Evolutionary conservation across 2,888 invertebrate genomes (phyloP), one percentile per base, ranked within the genome.

Genomic region (Drosophila mulleri): DNA sequence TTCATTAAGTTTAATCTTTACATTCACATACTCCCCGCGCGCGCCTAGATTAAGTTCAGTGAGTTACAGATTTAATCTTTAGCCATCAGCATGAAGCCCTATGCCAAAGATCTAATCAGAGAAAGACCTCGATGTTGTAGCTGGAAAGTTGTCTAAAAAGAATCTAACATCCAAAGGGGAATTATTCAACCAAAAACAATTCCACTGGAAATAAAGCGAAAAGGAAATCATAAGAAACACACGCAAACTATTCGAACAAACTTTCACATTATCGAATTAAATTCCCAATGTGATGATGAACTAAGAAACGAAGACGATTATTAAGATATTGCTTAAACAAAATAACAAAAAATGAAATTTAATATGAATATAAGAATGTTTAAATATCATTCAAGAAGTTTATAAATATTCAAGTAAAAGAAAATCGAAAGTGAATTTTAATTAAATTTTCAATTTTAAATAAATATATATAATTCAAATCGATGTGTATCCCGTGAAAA

Each of bases 161-260:
- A 39, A 14, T 57, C 42, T 8, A 41, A 42, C 23, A 66, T 72
- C 69, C 70, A 60, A 69, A 70, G 32, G 29, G 26, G 56, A 78
- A 62, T 52, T 61, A 64, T 54, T 54, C 35, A 66, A 66, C 39
- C 45, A 67, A 65, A 50, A 50, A 72, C 44, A 68, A 70, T 86
- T 86, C 86, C 82, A 80, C 63, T 70, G 86, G 86, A 86, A 86
- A 83, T 88, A 86, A 86, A 86, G 67, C 80, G 45, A 59, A 64
- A 60, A 54, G 14, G 53, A 54, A 54, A 37, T 2, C 0, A 3
- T 5, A 2, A 45, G 0, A 45, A 29, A 20, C 7, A 20, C 23
- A 54, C 53, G 64, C 8, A 50, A 41, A 60, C 26, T 54, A 67
- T 39, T 52, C 26, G 37, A 59, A 57, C 53, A 42, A 52, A 57